Evolutionary conservation across 2,113 vertebrate genomes (phyloP), one percentile per base, ranked within the genome.

Genomic region (Anarhynchus alexandrinus): DNA sequence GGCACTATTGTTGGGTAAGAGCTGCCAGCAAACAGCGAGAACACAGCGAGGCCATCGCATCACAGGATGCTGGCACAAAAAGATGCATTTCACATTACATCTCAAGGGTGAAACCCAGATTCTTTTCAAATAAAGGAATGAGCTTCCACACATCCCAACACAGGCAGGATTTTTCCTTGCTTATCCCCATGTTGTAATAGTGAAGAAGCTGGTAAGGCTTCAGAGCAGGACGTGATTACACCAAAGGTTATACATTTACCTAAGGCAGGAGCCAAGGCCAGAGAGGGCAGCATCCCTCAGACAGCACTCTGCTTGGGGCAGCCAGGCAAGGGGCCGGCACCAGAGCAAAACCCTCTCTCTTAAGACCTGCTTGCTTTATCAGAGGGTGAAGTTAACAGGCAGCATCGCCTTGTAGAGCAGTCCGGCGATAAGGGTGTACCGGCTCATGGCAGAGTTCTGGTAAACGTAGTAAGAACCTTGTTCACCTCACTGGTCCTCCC

Each of bases 1-100:
- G 80, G 69, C 82, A 67, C 52, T 42, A 12, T 17, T 59, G 71
- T 74, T 59, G 82, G 78, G 51, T 34, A 36, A 67, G 67, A 90
- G 59, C 92, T 94, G 96, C 94, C 96, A 93, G 78, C 62, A 34
- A 85, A 38, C 69, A 89, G 55, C 7, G 49, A 77, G 84, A 82
- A 54, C 83, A 34, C 10, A 47, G 71, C 38, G 4, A 88, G 79
- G 29, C 67, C 52, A 42, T 17, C 22, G 3, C 79, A 77, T 77
- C 82, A 21, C 84, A 90, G 34, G 18, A 14, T 49, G 51, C 76
- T 86, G 93, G 90, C 90, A 92, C 23, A 77, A 49, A 80, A 73
- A 83, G 36, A 52, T 34, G 43, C 69, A 92, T 96, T 93, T 93
- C 76, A 67, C 76, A 64, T 90, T 52, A 59, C 42, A 73, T 57